Evolutionary conservation across 2,888 invertebrate genomes (phyloP).

Genomic region (Drosophila seclusa): DNA sequence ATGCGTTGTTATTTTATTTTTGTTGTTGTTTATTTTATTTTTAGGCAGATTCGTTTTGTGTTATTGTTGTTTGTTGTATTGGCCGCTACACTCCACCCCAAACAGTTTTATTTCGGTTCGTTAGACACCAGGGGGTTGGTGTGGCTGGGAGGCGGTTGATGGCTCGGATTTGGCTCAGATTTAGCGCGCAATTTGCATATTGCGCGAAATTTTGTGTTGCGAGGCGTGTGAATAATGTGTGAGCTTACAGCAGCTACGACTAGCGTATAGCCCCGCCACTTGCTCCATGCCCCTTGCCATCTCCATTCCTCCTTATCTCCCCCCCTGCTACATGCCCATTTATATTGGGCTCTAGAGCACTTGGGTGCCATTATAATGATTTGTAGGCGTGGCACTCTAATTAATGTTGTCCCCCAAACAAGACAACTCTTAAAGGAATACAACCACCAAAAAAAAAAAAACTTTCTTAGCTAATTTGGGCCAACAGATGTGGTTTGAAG

Average conservation of each 20-base stretch:
- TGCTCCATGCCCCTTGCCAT: not conserved
- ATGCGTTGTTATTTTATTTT: constrained; percentile 54
- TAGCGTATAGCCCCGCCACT: not conserved
- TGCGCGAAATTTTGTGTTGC: constrained; percentile 72
- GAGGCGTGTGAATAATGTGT: constrained; percentile 80
- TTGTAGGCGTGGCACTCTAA: constrained; percentile 73
- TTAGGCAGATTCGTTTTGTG: constrained; percentile 62
- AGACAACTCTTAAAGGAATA: constrained; percentile 43
- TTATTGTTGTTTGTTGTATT: not conserved
- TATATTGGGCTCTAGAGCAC: constrained; percentile 25
- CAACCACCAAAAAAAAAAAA: not conserved
- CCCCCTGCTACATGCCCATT: not conserved
- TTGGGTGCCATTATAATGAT: constrained; percentile 77
- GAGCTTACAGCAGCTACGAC: constrained; percentile 60
- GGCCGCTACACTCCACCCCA: constrained; percentile 18
- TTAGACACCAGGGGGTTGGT: not conserved
- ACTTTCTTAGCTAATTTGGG: constrained; percentile 52
- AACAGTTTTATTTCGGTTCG: constrained; percentile 55
- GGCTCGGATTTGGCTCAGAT: constrained; percentile 42
- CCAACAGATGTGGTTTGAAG: not conserved
- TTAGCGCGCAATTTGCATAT: constrained; percentile 70
- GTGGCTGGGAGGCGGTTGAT: not conserved
- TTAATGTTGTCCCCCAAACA: constrained; percentile 70
- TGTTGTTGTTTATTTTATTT: constrained; percentile 52
- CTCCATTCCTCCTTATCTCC: not conserved